Conservation (phyloP, 2,888 invertebrate genomes). For the Ceraclea dissimilis region DNA sequence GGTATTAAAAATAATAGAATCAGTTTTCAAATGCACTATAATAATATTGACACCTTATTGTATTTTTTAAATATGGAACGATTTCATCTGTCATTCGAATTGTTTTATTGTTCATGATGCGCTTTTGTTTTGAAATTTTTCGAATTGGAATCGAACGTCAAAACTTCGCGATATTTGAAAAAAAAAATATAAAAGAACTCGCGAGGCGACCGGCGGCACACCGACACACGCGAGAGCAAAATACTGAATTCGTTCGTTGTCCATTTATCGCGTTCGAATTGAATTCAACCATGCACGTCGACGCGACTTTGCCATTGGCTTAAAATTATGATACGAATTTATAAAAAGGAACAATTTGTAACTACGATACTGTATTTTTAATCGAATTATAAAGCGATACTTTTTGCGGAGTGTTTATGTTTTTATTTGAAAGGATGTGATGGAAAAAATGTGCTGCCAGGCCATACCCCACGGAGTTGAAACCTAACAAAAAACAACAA, state of each 20-base stretch:
- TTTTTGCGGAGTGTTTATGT: background rate
- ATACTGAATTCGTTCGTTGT: no score
- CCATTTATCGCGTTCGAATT: background rate
- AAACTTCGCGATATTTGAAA: background rate
- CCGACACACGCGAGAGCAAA: no score
- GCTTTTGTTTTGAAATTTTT: background rate
- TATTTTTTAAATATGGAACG: background rate
- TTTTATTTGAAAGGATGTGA: background rate
- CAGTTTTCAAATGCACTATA: no score
- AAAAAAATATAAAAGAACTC: no score
- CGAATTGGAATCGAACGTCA: background rate
- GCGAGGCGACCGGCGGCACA: no score
- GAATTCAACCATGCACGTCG: background rate
- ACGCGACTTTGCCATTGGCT: background rate
- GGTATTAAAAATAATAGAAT: no score
- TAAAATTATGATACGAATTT: background rate
- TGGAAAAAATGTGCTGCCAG: background rate
- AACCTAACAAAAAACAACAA: background rate
- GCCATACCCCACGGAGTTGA: background rate
- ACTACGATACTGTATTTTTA: background rate
- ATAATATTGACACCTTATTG: background rate
- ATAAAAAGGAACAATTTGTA: background rate
- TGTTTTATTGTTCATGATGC: background rate
- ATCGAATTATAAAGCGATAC: background rate
- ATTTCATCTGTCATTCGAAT: no score